Base-by-base conservation (phyloP, 2,113 vertebrate genomes). In the Leiothrix lutea region DNA sequence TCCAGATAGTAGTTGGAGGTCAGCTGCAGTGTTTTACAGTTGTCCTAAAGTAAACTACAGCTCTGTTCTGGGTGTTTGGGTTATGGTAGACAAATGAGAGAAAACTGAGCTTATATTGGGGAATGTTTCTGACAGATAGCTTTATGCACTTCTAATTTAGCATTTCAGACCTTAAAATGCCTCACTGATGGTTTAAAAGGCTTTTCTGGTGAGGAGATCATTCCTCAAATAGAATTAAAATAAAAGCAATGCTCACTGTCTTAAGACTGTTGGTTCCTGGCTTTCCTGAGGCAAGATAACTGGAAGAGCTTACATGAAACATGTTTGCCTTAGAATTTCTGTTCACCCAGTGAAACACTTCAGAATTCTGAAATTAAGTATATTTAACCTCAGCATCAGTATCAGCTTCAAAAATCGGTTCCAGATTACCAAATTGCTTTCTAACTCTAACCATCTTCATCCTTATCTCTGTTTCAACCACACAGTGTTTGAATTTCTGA, bases 1-100 rank as follows among this genome's bases (percentile, higher is more conserved):
- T 94, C 67, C 45, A 90, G 78, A n/a, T 18, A 38, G 26, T 64
- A 80, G 42, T 56, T 97, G 25, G 86, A 90, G 90, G 86, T 97
- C 74, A 94, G 48, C 70, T 84, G 62, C 71, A 31, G n/a, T 50
- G 69, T 78, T 95, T 83, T 62, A 57, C n/a, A 51, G 21, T 62
- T 91, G 47, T 66, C 26, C 28, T 74, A 7, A 82, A 25, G 75
- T 85, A 77, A 50, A 35, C 24, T 45, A 12, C 25, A 57, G 35
- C 65, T 75, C 54, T 77, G 5, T 60, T 86, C 62, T 57, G 42
- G 20, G 5, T 56, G 8, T 60, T 60, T 65, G 44, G 20, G 11
- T 81, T 80, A 35, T 48, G 50, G 19, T 10, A 86, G 40, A 56
- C 14, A 77, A 28, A 47, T 29, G 28, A 56, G 80, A 81, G 50